Conservation (phyloP, 1,140 invertebrate genomes). For the Drosophila chauvacae region DNA sequence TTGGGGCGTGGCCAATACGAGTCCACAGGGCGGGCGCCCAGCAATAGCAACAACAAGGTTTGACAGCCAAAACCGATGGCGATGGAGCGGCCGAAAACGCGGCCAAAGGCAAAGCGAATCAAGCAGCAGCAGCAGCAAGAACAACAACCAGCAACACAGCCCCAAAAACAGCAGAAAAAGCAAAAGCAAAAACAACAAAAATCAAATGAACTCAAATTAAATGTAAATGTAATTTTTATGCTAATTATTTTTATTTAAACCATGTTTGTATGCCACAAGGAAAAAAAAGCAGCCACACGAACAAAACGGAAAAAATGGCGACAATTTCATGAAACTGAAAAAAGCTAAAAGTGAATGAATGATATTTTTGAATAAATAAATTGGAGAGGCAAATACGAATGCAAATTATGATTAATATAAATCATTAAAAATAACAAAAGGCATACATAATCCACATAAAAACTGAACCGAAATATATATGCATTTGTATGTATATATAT, state of each 20-base stretch:
- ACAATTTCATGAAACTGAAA: conserved; percentile 35
- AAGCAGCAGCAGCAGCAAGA: conserved; percentile 48
- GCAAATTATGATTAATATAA: conserved; percentile 56
- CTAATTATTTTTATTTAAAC: conserved; percentile 84
- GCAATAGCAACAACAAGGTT: conserved; percentile 85
- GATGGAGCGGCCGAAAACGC: conserved; percentile 59
- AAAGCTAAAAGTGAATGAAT: conserved; percentile 58
- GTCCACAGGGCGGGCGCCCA: conserved; percentile 85
- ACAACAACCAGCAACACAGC: conserved; percentile 54
- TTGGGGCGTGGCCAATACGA: conserved; percentile 86
- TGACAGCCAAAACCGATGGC: conserved; percentile 84
- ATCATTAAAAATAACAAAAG: conserved; percentile 55
- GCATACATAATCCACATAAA: conserved; percentile 56
- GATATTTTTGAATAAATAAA: conserved; percentile 80
- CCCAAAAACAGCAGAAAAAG: conserved; percentile 61
- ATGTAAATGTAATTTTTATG: conserved; percentile 85
- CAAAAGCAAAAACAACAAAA: conserved; percentile 73
- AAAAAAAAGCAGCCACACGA: conserved; percentile 29
- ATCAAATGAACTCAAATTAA: conserved; percentile 85
- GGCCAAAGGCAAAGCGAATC: conserved; percentile 64
- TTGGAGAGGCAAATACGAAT: conserved; percentile 62
- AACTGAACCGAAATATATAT: conserved; percentile 44
- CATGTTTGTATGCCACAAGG: conserved; percentile 42
- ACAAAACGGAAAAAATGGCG: conserved; percentile 22
- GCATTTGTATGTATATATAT: conserved; percentile 48